These are phyloP conservation scores for Mythimna pallens DNA, from an alignment of 2,888 invertebrate species.

Conservation along the genomic window DNA sequence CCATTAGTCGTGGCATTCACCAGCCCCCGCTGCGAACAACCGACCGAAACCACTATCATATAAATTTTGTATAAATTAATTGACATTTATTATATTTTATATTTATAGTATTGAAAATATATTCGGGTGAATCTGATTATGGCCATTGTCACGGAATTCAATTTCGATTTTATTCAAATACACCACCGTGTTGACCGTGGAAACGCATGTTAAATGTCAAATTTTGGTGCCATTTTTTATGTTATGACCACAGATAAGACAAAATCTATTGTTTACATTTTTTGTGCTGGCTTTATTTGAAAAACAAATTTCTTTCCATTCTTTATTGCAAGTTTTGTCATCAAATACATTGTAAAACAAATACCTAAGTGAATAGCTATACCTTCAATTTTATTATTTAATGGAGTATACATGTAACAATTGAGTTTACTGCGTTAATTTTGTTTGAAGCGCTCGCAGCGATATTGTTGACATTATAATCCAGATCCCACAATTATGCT, in stretches of 20 bases:
- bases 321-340: not conserved
- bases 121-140: slow-evolving; percentile 41
- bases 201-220: slow-evolving; percentile 36
- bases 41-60: slow-evolving; percentile 51
- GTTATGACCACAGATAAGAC: slow-evolving; percentile 11
- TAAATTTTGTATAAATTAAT: slow-evolving; percentile 60
- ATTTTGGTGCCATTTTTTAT: slow-evolving; percentile 29
- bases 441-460: slow-evolving; percentile 16
- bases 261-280: slow-evolving; percentile 16
- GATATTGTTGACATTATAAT: slow-evolving; percentile 56
- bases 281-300: slow-evolving; percentile 1
- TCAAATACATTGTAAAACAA: slow-evolving; percentile 20
- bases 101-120: slow-evolving; percentile 51
- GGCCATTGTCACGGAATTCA: slow-evolving; percentile 45
- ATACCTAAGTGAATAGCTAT: not conserved
- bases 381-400: slow-evolving; percentile 38
- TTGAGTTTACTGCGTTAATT: slow-evolving; percentile 34
- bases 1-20: slow-evolving; percentile 61
- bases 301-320: not conserved
- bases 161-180: slow-evolving; percentile 35
- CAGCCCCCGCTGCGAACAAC: slow-evolving; percentile 63
- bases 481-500: slow-evolving; percentile 21
- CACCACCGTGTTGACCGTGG: not conserved
- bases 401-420: slow-evolving; percentile 43
- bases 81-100: slow-evolving; percentile 58